Percentiles rank a stretch among this genome's conserved stretches.
phyloP scores from a whole-genome alignment of 2,113 vertebrate genomes.

The Rhineura floridana region DNA sequence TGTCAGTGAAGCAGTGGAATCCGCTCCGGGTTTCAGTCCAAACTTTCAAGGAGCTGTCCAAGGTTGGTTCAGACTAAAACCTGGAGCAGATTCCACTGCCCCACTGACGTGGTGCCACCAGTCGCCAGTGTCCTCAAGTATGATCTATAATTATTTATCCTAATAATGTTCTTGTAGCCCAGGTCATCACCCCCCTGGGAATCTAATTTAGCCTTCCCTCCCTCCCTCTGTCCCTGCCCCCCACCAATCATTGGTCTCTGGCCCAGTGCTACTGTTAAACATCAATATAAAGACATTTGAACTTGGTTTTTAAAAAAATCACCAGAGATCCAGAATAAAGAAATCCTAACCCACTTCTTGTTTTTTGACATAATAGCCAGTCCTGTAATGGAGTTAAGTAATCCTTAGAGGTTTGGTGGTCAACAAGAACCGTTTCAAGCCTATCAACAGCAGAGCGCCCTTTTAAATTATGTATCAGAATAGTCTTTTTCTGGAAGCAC shows the following conservation, averaged over 20 bases:
- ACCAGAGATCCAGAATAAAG: background rate
- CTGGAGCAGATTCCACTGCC: no score
- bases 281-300: background rate
- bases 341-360: background rate
- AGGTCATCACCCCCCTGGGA: no score
- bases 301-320: background rate
- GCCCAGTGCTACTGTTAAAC: background rate
- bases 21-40: no score
- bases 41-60: no score
- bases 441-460: constrained; percentile 39
- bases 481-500: constrained; percentile 58
- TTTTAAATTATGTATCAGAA: constrained; percentile 66
- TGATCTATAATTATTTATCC: background rate
- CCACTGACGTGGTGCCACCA: no score
- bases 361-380: background rate
- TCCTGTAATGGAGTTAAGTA: constrained; percentile 4
- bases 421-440: constrained; percentile 53
- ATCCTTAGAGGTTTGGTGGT: constrained; percentile 44
- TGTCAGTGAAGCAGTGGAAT: no score
- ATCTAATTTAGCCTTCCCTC: no score
- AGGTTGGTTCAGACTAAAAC: no score
- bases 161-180: background rate
- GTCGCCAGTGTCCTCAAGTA: no score
- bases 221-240: background rate
- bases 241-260: background rate